A percentile compares a stretch with the other conserved stretches of the same genome.
Evolutionary conservation across 1,140 invertebrate species (phyloP).

Genomic region (Teleogryllus occipitalis): DNA sequence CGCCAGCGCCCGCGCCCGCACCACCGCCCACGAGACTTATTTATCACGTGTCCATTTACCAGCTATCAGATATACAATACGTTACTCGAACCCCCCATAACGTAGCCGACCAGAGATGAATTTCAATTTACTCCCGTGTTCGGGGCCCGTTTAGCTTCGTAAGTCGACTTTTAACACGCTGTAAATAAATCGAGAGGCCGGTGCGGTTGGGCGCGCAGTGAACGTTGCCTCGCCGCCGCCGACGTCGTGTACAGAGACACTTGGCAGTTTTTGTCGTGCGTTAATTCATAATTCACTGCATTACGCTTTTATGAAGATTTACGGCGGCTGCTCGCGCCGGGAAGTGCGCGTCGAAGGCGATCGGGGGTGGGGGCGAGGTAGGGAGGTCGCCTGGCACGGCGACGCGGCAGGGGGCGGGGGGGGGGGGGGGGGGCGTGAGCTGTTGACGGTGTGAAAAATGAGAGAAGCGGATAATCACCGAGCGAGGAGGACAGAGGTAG

Average conservation of each 20-base stretch:
- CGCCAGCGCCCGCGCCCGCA: too few species aligned
- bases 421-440: too few species aligned
- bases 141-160: too few species aligned
- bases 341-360: too few species aligned
- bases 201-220: background rate
- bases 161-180: background rate
- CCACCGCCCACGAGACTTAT: background rate
- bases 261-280: background rate
- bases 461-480: too few species aligned
- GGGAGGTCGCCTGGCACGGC: too few species aligned
- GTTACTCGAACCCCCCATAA: background rate
- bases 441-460: too few species aligned
- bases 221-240: too few species aligned
- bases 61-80: background rate
- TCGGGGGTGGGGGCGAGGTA: too few species aligned
- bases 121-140: background rate
- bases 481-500: too few species aligned
- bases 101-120: background rate
- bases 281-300: background rate
- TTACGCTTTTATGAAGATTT: background rate
- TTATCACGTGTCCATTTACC: background rate
- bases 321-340: background rate
- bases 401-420: too few species aligned
- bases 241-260: background rate
- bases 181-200: background rate